Evolutionary conservation across 2,888 invertebrate genomes (phyloP), one percentile per base, ranked within the genome.

Genomic region (Pachydiplax longipennis): DNA sequence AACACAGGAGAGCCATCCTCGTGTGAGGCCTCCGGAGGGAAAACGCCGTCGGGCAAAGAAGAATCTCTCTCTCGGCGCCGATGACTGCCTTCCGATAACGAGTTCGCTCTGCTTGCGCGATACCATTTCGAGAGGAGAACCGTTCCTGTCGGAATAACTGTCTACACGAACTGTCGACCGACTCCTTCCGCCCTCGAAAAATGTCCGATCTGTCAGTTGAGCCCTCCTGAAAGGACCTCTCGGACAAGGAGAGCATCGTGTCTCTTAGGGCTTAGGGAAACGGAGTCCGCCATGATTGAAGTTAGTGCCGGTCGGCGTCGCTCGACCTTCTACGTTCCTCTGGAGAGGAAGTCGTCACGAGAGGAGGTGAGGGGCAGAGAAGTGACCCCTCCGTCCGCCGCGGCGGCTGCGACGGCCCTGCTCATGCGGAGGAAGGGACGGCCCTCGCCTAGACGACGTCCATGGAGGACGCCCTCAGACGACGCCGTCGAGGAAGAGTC

Each of bases 241-340:
- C 25, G 31, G 13, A 10, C 18, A 48, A 25, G 82, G 25, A 44
- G 25, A n/a, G 81, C n/a, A 2, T 18, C 40, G n/a, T 37, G 37
- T 81, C n/a, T 25, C 44, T 37, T 4, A 81, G 12, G 81, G n/a
- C 22, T 10, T 93, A 91, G 35, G 91, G 91, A 90, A 91, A 83
- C 92, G 92, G 81, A 73, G 92, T 92, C 92, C 93, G 93, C 93
- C 93, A 95, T 95, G 95, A 94, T 95, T 92, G 94, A 94, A 92
- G 93, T 93, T 93, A 94, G 93, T 93, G 93, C 94, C 92, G 93
- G 95, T 92, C 95, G 96, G 90, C 95, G 97, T 91, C 95, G 97
- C 92, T 97, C 97, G 90, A 96, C 97, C 92, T 97, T 97, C 94
- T 97, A 97, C 94, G 96, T 97, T 92, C 96, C 97, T 92, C 94